Evolutionary conservation across 2,888 invertebrate species (phyloP), one percentile per base, ranked within the genome.

Genomic region (Acronicta aceris): DNA sequence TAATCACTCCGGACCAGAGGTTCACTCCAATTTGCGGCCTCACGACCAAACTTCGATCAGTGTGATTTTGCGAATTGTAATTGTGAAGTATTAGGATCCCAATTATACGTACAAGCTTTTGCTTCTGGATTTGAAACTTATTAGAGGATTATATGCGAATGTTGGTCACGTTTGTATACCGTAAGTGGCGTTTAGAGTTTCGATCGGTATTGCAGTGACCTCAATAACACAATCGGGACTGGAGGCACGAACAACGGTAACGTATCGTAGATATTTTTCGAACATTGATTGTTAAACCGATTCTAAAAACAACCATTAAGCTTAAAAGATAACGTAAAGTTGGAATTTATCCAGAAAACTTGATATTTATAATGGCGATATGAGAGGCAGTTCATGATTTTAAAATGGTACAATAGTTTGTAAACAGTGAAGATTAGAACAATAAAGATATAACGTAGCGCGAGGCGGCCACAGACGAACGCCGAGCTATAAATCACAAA

Each of bases 361-460:
- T 72, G 10, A 60, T 65, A 66, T 76, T 76, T 66, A 79, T 64
- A 40, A 55, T 25, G 15, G 52, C 46, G 47, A 58, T 70, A 68
- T 65, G 48, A 67, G 45, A 55, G 53, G 41, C 54, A 65, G 59
- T 66, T 71, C 47, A 71, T 59, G 65, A 60, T 69, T 78, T 76
- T 63, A 74, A 72, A 77, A 79, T 76, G 53, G 50, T 64, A 75
- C 74, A 76, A 71, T 75, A 65, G 67, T 75, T 76, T 76, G 76
- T 74, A 77, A 79, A 77, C 72, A 72, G 59, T 51, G 41, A 55
- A 75, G 75, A 75, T 75, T 69, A 65, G 50, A 61, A 74, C 77
- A 74, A 82, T 82, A 80, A 76, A 81, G 81, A 78, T 79, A 77
- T 70, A 71, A 58, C 27, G 48, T 50, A 49, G 54, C 69, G 51